Base-by-base conservation (phyloP, 2,113 vertebrate species). In the Cyphotilapia sp. region DNA sequence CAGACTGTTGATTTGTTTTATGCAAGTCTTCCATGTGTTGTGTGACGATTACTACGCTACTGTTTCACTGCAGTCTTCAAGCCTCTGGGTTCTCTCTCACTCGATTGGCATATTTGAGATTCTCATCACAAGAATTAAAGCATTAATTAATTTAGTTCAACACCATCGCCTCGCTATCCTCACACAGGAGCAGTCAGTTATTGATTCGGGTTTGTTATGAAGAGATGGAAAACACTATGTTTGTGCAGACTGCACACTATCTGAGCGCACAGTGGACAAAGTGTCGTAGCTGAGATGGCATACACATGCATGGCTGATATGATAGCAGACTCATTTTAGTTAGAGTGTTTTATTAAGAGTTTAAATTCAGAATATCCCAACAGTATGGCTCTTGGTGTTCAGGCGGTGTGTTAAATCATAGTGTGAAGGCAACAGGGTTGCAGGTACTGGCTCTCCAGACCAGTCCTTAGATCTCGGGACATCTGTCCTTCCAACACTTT, bases 1-100 rank as follows among this genome's bases (percentile, higher is more conserved):
- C 90, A 31, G 82, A 76, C 35, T 82, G 80, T 61, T 84, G 71
- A 80, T 85, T 80, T 71, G 47, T 82, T 85, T 87, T 85, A 86
- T 51, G 42, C 33, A 81, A 16, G 57, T 38, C 2, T 40, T 85
- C 83, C 57, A 61, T 86, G 83, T 78, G 89, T 83, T 66, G 54
- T 24, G 42, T 54, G 87, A 84, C 71, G 82, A 81, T 87, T 85
- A 82, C 61, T 83, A 11, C 2, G 2, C 27, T 9, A 59, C 22
- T 42, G 86, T 85, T 74, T 89, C 63, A 89, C 81, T 89, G 40
- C 78, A 4, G 83, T 71, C 47, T 87, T 91, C 71, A 49, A 29
- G 47, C 66, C 7, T 56, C 7, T 5, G n/a, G 40, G 47, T 40
- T 40, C 40, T 22, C 61, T 80, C 49, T 87, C 14, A 0, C 35